Base-by-base conservation (phyloP, 92 coral and sea anemone genomes). In the Porites cylindrica region DNA sequence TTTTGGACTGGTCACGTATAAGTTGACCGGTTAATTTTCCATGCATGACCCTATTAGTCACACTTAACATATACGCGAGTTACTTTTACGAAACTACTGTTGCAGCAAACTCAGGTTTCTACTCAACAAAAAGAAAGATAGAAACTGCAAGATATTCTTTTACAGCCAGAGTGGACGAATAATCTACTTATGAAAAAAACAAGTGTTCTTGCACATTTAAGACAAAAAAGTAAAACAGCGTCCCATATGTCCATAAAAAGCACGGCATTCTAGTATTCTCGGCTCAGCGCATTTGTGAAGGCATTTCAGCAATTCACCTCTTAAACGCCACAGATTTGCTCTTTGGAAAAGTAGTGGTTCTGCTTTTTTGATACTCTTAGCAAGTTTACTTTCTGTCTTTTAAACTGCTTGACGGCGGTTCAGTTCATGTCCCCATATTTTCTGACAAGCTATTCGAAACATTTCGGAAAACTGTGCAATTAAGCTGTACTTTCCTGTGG, bases 281-380 rank as follows among this genome's bases (percentile, higher is more conserved):
- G 2, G 13, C 14, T 9, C 47, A 56, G 13, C 3, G 61, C 61
- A 10, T 24, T 77, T 58, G 24, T 12, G 2, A 76, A 54, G 67
- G 80, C 51, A 76, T 29, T 77, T 29, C 54, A 77, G 19, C 51
- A 77, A 60, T 77, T 56, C 61, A 56, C 21, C 47, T 77, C 54
- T 59, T 38, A 38, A 38, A 38, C 47, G 47, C 0, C 47, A 19
- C 17, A 72, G 16, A n/a, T n/a, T 2, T 72, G 10, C 8, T 9
- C 10, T 4, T 4, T 51, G 47, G 26, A 32, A 21, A 47, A 7
- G 14, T 51, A 72, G 29, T 10, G 19, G 47, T 71, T 71, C 6
- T 6, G 47, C 20, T 62, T 62, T 16, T n/a, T 16, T 16, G 19
- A 62, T 24, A 62, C 8, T n/a, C n/a, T 62, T 3, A 11, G 24